Base-by-base conservation (phyloP, 2,113 vertebrate genomes). In the Chinchilla lanigera region DNA sequence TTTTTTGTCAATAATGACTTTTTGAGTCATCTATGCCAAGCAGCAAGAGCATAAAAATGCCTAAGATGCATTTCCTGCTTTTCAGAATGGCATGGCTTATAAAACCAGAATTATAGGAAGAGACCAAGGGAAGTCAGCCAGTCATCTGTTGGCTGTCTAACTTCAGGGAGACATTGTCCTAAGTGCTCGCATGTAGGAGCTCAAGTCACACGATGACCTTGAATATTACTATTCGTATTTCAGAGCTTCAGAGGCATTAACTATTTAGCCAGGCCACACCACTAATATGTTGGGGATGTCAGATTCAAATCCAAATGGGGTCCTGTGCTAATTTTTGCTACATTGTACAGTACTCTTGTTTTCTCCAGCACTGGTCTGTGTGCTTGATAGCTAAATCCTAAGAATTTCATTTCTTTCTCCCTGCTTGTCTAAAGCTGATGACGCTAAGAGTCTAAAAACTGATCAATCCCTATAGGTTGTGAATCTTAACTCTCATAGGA, bases 401-500 rank as follows among this genome's bases (percentile, higher is more conserved):
- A 30, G 54, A 84, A 97, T 69, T 92, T 58, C 60, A 73, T 88
- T 85, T 97, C 67, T 80, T 28, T 89, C 41, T 95, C 61, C 52
- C 50, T 47, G 56, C n/a, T 90, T 67, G 28, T 65, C n/a, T 80
- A 63, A 84, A 77, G 58, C 73, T 94, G 87, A 86, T 47, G 52
- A 67, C 44, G 17, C 61, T 89, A 78, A 93, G 75, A 67, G 3
- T 9, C 56, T 85, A 65, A 95, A 89, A 96, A 67, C 77, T 41
- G 35, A 41, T 78, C 28, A 26, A 6, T 94, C 84, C 12, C 71
- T 88, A 28, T 17, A 82, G n/a, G 33, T 1, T 87, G 41, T 77
- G 63, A 96, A 92, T 97, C 93, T 96, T 67, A 94, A 89, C 75
- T 97, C 54, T 95, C 77, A 56, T n/a, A 16, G 73, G 60, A 94